Evolutionary conservation across 1,140 invertebrate genomes (phyloP), one percentile per base, ranked within the genome.

Genomic region (Teleopsis dalmanni): DNA sequence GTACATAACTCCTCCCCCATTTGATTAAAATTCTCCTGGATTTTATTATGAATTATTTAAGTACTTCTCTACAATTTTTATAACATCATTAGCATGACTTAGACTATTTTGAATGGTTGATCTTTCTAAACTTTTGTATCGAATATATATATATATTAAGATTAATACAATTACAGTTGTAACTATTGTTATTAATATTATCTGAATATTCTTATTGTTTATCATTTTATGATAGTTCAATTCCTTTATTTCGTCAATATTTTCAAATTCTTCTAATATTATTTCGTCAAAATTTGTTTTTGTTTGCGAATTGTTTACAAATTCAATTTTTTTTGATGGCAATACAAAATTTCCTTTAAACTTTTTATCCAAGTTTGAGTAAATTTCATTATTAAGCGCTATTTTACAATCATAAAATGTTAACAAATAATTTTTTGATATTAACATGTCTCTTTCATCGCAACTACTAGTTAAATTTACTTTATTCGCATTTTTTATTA

Each of bases 1-100:
- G n/a, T n/a, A n/a, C n/a, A n/a, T 42, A 42, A 42, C 38, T 19
- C 38, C 38, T 42, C 38, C 38, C 38, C 14, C 21, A 13, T 42
- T 42, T 21, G 21, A 42, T 18, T 42, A 19, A 42, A 26, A 21
- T 19, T 22, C 38, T 42, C 38, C 38, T 42, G 38, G 23, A 19
- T 42, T 26, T 42, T 22, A 6, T 16, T 42, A 13, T 21, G 9
- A 26, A 16, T 21, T 23, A 21, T 22, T 42, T 42, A 7, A 42
- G 10, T 9, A n/a, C n/a, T n/a, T n/a, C n/a, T n/a, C n/a, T n/a
- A n/a, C n/a, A n/a, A n/a, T n/a, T n/a, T n/a, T n/a, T n/a, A n/a
- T n/a, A n/a, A n/a, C n/a, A n/a, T n/a, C n/a, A n/a, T n/a, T n/a
- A n/a, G n/a, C n/a, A n/a, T 19, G 7, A 9, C 36, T 37, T 23